phyloP scores from a whole-genome alignment of 2,113 vertebrate species.

The Alosa alosa region DNA sequence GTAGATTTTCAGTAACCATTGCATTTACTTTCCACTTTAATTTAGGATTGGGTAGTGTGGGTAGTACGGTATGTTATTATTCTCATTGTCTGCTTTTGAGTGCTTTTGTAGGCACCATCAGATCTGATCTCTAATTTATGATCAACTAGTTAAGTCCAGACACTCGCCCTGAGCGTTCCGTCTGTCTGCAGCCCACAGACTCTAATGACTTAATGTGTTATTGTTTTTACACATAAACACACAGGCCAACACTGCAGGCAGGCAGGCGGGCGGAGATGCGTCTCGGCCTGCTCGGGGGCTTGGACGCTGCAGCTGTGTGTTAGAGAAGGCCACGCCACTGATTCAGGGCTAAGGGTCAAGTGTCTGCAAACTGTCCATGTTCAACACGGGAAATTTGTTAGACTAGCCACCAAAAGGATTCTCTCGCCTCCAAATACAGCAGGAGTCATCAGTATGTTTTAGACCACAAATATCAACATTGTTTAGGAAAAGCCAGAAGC shows the following conservation, averaged over 20 bases:
- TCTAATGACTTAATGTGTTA: conserved; percentile 18
- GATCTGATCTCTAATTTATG: conserved; percentile 64
- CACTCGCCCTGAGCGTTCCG: conserved; percentile 56
- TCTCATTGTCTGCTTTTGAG: conserved; percentile 13
- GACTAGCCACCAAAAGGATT: not conserved
- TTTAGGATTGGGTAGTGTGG: not conserved
- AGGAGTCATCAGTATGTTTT: not conserved
- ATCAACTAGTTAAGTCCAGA: conserved; percentile 57
- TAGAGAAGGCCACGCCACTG: not conserved
- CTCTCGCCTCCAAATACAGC: not conserved
- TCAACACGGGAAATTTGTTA: not conserved
- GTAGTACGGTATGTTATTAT: not conserved
- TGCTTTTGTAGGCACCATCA: conserved; percentile 52
- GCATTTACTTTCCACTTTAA: not conserved
- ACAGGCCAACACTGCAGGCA: not conserved
- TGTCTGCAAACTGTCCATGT: not conserved
- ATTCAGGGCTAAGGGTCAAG: not conserved
- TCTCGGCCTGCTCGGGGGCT: not conserved
- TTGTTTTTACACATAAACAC: conserved; percentile 16
- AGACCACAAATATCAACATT: not conserved
- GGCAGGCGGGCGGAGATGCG: not conserved
- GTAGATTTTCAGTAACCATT: no score
- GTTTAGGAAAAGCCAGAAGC: not conserved
- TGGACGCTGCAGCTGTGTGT: not conserved
- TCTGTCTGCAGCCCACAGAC: conserved; percentile 48